Percentiles rank a stretch among this genome's conserved stretches.
These are phyloP conservation scores for Kudoa iwatai DNA, from an alignment of 30 jellyfish, hydroid and myxozoan species.

Conservation along the genomic window DNA sequence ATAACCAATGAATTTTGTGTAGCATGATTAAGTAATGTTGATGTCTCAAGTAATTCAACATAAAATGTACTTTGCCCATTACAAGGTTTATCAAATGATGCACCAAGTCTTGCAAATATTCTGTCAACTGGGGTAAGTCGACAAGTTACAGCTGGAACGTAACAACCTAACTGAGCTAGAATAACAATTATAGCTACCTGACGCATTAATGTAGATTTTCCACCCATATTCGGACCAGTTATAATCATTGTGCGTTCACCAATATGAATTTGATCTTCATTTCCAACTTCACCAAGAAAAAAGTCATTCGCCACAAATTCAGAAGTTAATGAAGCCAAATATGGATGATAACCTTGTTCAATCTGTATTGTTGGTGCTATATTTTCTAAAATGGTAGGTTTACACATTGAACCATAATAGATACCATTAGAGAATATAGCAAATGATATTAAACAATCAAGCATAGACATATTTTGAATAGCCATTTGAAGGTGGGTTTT, in stretches of 20 bases:
- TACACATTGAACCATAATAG: not conserved
- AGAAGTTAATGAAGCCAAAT: not conserved
- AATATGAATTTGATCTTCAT: no score
- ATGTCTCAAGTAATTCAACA: conserved; percentile 15
- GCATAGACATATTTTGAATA: not conserved
- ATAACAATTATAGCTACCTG: conserved; percentile 11
- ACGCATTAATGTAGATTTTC: conserved; percentile 19
- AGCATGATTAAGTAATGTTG: conserved; percentile 4
- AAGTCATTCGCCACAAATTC: not conserved
- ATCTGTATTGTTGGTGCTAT: not conserved
- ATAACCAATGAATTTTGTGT: conserved; percentile 4
- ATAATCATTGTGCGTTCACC: conserved; percentile 3
- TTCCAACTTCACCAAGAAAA: not conserved
- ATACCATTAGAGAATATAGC: not conserved
- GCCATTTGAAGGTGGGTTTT: not conserved
- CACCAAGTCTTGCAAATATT: conserved; percentile 17
- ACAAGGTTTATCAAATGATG: conserved; percentile 8
- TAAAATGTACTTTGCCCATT: conserved; percentile 14
- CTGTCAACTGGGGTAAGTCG: conserved; percentile 84
- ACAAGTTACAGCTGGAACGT: conserved; percentile 41
- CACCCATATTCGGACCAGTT: conserved; percentile 49
- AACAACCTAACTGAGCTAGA: conserved; percentile 19
- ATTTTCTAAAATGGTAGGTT: not conserved
- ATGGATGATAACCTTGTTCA: not conserved
- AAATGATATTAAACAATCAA: not conserved